Percentiles rank a stretch among this genome's conserved stretches.
Evolutionary conservation across 2,113 vertebrate species (phyloP).

Genomic region (Oxyruncus cristatus): DNA sequence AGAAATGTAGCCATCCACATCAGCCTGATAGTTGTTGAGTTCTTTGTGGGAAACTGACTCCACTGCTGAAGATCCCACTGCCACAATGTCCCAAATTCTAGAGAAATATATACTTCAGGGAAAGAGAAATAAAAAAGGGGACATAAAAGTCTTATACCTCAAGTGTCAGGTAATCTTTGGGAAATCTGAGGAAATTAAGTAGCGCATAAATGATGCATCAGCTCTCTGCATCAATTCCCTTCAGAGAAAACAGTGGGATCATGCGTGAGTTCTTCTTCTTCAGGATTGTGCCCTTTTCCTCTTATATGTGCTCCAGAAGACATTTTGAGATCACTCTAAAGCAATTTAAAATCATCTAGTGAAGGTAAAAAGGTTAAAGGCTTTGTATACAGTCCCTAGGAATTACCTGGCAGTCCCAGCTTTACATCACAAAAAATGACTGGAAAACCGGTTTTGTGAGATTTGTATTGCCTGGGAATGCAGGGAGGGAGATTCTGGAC

Average conservation of each 20-base stretch:
- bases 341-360: slow-evolving; percentile 9
- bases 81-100: background rate
- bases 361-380: slow-evolving; percentile 40
- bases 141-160: background rate
- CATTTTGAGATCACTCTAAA: background rate
- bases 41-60: background rate
- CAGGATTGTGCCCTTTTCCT: background rate
- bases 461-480: slow-evolving; percentile 16
- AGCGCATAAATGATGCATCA: background rate
- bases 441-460: background rate
- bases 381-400: slow-evolving; percentile 1
- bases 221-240: background rate
- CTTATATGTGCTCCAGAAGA: background rate
- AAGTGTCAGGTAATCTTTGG: background rate
- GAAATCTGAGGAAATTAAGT: background rate
- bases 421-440: background rate
- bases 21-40: background rate
- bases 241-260: background rate
- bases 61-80: background rate
- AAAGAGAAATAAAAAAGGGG: background rate
- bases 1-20: background rate
- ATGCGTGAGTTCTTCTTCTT: background rate
- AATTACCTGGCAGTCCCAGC: background rate
- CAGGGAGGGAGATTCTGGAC: background rate
- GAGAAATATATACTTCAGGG: background rate